These are phyloP conservation scores for Xanthostigma xanthostigma DNA, from an alignment of 2,888 invertebrate species.

Conservation along the genomic window DNA sequence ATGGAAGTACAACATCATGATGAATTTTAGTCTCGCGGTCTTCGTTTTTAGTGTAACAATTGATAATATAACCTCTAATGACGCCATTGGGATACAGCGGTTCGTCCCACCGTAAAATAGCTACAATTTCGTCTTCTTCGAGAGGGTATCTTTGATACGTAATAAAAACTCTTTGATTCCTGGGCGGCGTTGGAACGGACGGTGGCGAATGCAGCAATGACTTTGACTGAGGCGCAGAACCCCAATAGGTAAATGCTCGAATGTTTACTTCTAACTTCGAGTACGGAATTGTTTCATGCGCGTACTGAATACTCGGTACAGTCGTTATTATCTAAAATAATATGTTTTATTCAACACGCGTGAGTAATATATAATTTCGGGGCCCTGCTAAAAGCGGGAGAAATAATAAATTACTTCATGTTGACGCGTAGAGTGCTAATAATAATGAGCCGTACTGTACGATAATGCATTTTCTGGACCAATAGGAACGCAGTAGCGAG, in stretches of 20 bases:
- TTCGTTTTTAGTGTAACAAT: slow-evolving; percentile 35
- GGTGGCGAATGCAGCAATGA: slow-evolving; percentile 60
- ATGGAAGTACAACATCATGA: slow-evolving; percentile 33
- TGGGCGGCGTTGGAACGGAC: slow-evolving; percentile 63
- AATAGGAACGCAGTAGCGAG: no score
- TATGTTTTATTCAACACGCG: no score
- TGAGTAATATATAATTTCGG: no score
- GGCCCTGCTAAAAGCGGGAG: no score
- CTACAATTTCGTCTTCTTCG: slow-evolving; percentile 28
- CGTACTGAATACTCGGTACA: slow-evolving; percentile 35
- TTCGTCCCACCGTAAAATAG: slow-evolving; percentile 66
- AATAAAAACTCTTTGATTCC: slow-evolving; percentile 58
- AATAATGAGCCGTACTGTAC: no score
- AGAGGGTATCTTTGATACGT: slow-evolving; percentile 31
- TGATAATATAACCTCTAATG: slow-evolving; percentile 54
- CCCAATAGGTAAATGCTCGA: slow-evolving; percentile 75
- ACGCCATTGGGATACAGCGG: slow-evolving; percentile 62
- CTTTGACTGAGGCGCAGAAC: slow-evolving; percentile 47
- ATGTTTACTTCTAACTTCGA: slow-evolving; percentile 56
- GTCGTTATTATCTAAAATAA: slow-evolving; percentile 33
- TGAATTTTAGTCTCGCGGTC: slow-evolving; percentile 34
- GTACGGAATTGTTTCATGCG: slow-evolving; percentile 45
- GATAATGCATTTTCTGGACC: no score
- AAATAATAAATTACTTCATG: no score
- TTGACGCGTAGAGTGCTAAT: no score